These are phyloP conservation scores for Hepsetus odoe DNA, from an alignment of 2,113 vertebrate species.

Conservation along the genomic window DNA sequence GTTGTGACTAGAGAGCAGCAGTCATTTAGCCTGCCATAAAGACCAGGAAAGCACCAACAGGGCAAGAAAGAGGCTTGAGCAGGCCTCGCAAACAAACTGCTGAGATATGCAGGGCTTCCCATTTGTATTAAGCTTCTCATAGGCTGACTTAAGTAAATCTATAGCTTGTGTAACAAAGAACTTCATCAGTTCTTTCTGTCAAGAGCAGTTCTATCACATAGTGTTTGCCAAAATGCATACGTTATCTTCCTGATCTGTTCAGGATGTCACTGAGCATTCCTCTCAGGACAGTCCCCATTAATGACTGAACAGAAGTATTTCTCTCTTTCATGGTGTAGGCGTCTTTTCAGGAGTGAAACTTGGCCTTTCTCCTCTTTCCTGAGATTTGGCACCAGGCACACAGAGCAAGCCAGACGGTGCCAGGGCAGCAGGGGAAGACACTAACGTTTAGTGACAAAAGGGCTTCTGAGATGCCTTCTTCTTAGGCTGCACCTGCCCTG, in stretches of 20 bases:
- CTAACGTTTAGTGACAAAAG: constrained; percentile 48
- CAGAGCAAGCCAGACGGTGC: constrained; percentile 33
- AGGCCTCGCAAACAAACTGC: not conserved
- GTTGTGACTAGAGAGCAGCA: constrained; percentile 15
- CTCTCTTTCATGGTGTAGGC: constrained; percentile 37
- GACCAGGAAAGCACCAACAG: not conserved
- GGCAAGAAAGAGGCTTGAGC: not conserved
- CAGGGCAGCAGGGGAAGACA: constrained; percentile 34
- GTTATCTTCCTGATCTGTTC: constrained; percentile 34
- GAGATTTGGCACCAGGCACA: constrained; percentile 43
- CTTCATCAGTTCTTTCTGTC: constrained; percentile 45
- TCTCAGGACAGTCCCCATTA: constrained; percentile 26
- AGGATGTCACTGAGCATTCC: constrained; percentile 38
- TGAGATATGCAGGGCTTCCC: constrained; percentile 3
- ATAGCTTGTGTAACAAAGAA: constrained; percentile 28
- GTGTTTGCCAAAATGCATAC: constrained; percentile 38
- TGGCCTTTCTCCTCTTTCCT: constrained; percentile 49
- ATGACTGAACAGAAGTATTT: constrained; percentile 34
- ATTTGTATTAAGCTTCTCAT: constrained; percentile 34
- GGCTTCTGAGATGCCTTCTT: constrained; percentile 49
- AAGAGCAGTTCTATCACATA: constrained; percentile 42
- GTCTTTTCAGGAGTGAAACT: constrained; percentile 48
- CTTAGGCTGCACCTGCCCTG: constrained; percentile 58
- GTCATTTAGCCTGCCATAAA: constrained; percentile 7
- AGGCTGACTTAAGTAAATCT: constrained; percentile 20